phyloP scores from a whole-genome alignment of 2,888 invertebrate species.

The Metopia argyrocephala region DNA sequence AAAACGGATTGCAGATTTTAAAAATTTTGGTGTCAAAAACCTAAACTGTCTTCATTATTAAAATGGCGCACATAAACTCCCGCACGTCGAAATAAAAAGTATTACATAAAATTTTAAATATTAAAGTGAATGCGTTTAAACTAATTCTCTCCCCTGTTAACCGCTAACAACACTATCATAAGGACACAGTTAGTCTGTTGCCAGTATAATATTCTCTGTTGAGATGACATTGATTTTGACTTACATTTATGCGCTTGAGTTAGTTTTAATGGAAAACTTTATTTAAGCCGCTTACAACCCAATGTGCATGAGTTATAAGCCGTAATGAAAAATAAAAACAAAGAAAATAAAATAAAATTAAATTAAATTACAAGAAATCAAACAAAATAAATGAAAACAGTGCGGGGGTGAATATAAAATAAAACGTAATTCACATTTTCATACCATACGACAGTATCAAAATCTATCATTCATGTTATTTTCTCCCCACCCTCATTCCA shows the following conservation, averaged over 20 bases:
- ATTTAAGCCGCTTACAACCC: constrained; percentile 66
- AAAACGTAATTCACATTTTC: constrained; percentile 45
- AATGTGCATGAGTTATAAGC: constrained; percentile 51
- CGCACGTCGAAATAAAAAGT: too few relatives aligned
- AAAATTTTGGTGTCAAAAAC: too few relatives aligned
- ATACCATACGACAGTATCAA: neutral
- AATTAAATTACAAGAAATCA: neutral
- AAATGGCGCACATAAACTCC: too few relatives aligned
- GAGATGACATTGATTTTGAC: constrained; percentile 67
- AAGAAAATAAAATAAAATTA: neutral
- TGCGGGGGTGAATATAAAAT: neutral
- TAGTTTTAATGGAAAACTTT: constrained; percentile 67
- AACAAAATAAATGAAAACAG: neutral
- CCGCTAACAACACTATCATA: too few relatives aligned
- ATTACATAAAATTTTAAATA: too few relatives aligned
- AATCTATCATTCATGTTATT: neutral
- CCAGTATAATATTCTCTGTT: too few relatives aligned
- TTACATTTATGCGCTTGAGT: constrained; percentile 67
- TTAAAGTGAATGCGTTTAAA: too few relatives aligned
- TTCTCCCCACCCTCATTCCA: neutral
- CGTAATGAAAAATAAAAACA: constrained; percentile 16
- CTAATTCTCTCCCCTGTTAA: too few relatives aligned
- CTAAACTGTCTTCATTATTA: too few relatives aligned
- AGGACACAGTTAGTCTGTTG: too few relatives aligned
- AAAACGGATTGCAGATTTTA: too few relatives aligned